Percentiles rank a stretch among this genome's conserved stretches.
phyloP scores from a whole-genome alignment of 92 coral and sea anemone genomes.

The Paragorgia papillata region DNA sequence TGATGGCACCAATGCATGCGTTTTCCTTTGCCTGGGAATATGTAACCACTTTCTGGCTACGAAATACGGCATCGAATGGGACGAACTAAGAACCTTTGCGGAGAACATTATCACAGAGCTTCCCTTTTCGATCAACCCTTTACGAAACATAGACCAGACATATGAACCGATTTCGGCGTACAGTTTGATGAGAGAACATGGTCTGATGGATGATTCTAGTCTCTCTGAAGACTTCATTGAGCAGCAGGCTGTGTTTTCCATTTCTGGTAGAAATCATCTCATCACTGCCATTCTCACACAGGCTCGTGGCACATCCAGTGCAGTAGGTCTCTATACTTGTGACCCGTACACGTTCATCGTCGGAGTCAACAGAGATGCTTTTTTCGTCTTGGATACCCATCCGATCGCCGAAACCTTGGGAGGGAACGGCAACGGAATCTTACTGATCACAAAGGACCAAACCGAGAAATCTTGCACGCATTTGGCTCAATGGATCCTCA shows the following conservation, averaged over 20 bases:
- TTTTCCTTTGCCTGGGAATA: conserved; percentile 8
- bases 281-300: neutral
- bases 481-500: conserved; percentile 43
- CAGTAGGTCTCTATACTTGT: conserved; percentile 47
- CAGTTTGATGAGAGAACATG: neutral
- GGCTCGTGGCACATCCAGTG: neutral
- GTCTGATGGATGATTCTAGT: neutral
- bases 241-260: conserved; percentile 2
- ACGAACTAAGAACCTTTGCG: neutral
- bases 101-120: conserved; percentile 10
- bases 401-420: conserved; percentile 39
- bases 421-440: conserved; percentile 41
- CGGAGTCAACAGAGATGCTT: conserved; percentile 34
- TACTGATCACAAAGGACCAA: conserved; percentile 33
- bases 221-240: conserved; percentile 26
- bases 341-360: conserved; percentile 37
- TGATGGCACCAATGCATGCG: conserved; percentile 39
- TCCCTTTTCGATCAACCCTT: neutral
- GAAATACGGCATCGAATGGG: neutral
- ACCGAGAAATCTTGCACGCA: conserved; percentile 29
- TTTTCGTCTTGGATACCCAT: conserved; percentile 44
- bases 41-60: neutral
- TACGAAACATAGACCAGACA: conserved; percentile 2
- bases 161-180: conserved; percentile 29
- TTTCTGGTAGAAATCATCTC: conserved; percentile 8